Conservation (phyloP, 2,113 vertebrate genomes). For the Xenopus borealis region DNA sequence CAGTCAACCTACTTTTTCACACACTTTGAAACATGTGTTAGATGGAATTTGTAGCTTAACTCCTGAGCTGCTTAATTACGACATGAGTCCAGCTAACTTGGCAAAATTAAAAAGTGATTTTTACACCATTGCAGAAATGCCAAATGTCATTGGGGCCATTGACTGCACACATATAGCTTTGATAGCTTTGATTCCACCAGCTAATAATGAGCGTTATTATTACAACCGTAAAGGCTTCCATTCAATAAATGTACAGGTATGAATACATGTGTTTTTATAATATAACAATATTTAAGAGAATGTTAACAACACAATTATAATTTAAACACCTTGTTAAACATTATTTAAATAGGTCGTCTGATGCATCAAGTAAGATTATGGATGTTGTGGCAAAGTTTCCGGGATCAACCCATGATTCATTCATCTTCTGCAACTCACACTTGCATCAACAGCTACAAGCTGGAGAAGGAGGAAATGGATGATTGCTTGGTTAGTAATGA, state of each 20-base stretch:
- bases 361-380: too few relatives aligned
- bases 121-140: slow-evolving; percentile 17
- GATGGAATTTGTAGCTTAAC: slow-evolving; percentile 14
- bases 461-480: too few relatives aligned
- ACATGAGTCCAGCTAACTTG: background rate
- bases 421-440: too few relatives aligned
- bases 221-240: slow-evolving; percentile 21
- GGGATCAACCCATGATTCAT: too few relatives aligned
- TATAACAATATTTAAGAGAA: too few relatives aligned
- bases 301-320: too few relatives aligned
- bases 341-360: too few relatives aligned
- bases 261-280: too few relatives aligned
- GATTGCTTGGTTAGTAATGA: too few relatives aligned
- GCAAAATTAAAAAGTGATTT: slow-evolving; percentile 3
- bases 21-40: slow-evolving; percentile 15
- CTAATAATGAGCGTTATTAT: slow-evolving; percentile 21
- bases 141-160: slow-evolving; percentile 13
- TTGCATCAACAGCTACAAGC: too few relatives aligned
- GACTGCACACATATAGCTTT: slow-evolving; percentile 31
- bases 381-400: too few relatives aligned
- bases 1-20: slow-evolving; percentile 27
- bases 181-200: slow-evolving; percentile 17
- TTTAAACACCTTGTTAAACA: too few relatives aligned
- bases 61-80: slow-evolving; percentile 9
- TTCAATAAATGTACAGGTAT: slow-evolving; percentile 33